Evolutionary conservation across 2,797 vertebrate genomes (phyloP).

Genomic region (Pangasius sanitwongsei): DNA sequence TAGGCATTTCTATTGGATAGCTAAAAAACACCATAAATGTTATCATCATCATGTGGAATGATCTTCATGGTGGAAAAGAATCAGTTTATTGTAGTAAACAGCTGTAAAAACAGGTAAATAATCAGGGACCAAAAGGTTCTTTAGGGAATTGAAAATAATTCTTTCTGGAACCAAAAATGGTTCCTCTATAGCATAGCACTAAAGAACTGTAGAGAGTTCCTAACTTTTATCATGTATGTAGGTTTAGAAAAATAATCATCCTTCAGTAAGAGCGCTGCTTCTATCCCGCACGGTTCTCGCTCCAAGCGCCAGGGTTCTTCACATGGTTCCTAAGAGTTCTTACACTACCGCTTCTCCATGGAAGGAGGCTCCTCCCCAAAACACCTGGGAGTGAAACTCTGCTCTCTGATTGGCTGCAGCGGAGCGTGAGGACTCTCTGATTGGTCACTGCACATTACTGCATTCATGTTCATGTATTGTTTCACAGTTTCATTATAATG

Average conservation of each 20-base stretch:
- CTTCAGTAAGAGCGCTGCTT: not conserved
- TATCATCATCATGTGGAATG: no score
- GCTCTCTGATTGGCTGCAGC: slow-evolving; percentile 1
- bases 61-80: no score
- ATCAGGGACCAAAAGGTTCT: not conserved
- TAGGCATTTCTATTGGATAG: not conserved
- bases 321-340: not conserved
- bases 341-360: not conserved
- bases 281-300: not conserved
- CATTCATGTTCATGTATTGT: not conserved
- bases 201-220: no score
- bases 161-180: not conserved
- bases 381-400: not conserved
- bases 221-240: no score
- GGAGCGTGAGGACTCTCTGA: not conserved
- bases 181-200: not conserved
- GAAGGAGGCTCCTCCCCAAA: not conserved
- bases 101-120: not conserved
- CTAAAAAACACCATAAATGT: not conserved
- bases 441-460: not conserved
- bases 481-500: not conserved
- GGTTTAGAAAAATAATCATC: not conserved
- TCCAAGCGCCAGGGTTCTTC: not conserved
- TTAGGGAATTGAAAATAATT: not conserved
- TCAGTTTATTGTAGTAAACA: not conserved